A percentile compares a stretch with the other conserved stretches of the same genome.
Evolutionary conservation across 2,797 vertebrate genomes (phyloP).

Genomic region (Sarcophilus harrisii): DNA sequence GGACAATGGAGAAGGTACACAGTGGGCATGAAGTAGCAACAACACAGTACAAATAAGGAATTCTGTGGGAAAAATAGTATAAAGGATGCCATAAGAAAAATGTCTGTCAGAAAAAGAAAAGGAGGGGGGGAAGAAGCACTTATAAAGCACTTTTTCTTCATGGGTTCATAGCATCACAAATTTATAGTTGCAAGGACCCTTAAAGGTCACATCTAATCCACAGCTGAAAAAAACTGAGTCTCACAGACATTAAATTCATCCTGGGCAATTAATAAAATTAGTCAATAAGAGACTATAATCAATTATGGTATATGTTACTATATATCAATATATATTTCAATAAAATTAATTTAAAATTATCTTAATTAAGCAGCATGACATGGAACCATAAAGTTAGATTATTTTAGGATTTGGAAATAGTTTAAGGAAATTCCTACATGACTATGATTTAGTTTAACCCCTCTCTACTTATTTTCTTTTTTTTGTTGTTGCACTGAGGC

Average conservation of each 20-base stretch:
- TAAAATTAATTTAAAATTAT: not conserved
- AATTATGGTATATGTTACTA: no score
- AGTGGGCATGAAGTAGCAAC: not conserved
- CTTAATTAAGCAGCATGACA: not conserved
- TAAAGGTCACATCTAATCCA: not conserved
- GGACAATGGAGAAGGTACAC: not conserved
- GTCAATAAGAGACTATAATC: no score
- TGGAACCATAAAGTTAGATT: no score
- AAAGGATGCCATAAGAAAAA: not conserved
- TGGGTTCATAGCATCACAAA: not conserved
- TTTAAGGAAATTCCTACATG: not conserved
- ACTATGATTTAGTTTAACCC: not conserved
- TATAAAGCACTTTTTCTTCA: not conserved
- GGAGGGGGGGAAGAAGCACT: not conserved
- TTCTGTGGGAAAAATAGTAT: not conserved
- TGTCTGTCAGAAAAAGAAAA: not conserved
- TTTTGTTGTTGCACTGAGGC: no score
- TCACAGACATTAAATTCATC: not conserved
- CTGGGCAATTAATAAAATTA: not conserved
- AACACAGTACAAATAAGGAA: not conserved
- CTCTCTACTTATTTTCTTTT: not conserved
- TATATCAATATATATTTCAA: no score
- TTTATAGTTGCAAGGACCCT: not conserved
- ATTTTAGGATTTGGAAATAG: no score
- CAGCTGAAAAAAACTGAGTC: not conserved